Conservation (phyloP, 2,797 vertebrate species). For the Mormyrus proboscirostris region DNA sequence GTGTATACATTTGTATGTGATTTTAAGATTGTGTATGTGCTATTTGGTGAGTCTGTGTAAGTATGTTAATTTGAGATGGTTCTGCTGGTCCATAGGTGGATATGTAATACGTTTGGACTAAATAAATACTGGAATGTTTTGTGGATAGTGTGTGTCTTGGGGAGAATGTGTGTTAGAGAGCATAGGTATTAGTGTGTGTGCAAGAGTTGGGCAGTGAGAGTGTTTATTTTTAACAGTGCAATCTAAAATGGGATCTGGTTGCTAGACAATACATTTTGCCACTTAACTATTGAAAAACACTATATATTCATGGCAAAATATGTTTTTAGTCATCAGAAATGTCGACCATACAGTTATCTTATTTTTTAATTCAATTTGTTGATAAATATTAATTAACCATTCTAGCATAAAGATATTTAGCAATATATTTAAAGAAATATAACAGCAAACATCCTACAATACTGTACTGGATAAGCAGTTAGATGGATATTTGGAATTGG, state of each 20-base stretch:
- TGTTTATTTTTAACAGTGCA: slow-evolving; percentile 64
- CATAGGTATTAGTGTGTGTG: slow-evolving; percentile 5
- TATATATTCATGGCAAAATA: background rate
- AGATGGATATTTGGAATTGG: background rate
- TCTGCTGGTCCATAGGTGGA: background rate
- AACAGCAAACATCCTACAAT: background rate
- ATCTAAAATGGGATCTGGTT: slow-evolving; percentile 66
- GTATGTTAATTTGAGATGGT: slow-evolving; percentile 26
- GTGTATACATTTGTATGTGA: slow-evolving; percentile 26
- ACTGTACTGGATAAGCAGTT: background rate
- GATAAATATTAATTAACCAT: background rate
- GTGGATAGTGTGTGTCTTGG: slow-evolving; percentile 11
- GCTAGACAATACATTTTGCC: slow-evolving; percentile 59
- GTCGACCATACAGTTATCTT: background rate
- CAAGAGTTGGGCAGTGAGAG: slow-evolving; percentile 33
- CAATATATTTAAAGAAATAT: background rate
- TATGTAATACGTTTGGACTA: slow-evolving; percentile 22
- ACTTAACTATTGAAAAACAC: slow-evolving; percentile 37
- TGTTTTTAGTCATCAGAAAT: background rate
- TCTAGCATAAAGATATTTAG: background rate
- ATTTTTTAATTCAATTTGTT: background rate
- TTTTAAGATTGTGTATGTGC: background rate
- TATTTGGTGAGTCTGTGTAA: background rate
- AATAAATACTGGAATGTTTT: slow-evolving; percentile 32
- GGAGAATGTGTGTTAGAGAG: slow-evolving; percentile 35